Base-by-base conservation (phyloP, 2,797 vertebrate species). In the Enteromius treurensis region DNA sequence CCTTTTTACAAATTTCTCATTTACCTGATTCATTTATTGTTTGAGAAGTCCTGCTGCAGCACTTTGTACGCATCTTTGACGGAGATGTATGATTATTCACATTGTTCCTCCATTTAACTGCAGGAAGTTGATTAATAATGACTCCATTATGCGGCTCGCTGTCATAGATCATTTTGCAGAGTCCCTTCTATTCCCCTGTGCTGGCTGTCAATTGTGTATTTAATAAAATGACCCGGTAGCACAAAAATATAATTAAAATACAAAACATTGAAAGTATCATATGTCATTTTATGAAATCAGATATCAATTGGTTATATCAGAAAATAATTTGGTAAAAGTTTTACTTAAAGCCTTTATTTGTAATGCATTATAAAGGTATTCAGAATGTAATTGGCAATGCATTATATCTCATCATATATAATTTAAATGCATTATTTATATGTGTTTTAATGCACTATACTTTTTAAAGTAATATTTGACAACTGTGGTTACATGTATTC, bases 111-210 rank as follows among this genome's bases (percentile, higher is more conserved):
- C 75, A 65, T 85, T 83, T 71, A 85, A 77, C 84, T 76, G 86
- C 78, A 67, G 86, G 85, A 88, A 88, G 86, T 88, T 87, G 84
- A 86, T 89, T 87, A 89, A 89, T 89, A 89, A 88, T 84, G 77
- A 80, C 65, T 79, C 69, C 70, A 79, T 86, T 81, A 78, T 83
- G 86, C 58, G 11, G 73, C 82, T 64, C 77, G 40, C 84, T 86
- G 84, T 87, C 86, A 76, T 73, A 82, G 75, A 88, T 87, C 86
- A 81, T 84, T 88, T 65, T 85, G 49, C 70, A 76, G 77, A 76
- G 65, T 85, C 45, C 45, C 71, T 49, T 49, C 42, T 62, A 60
- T 81, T 87, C 64, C 80, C 80, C 69, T 51, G 62, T 47, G 49
- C 82, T 76, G 71, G 6, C 79, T 82, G 86, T 85, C 79, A 83